Evolutionary conservation across 1,140 invertebrate genomes (phyloP).

Genomic region (Solenopsis invicta): DNA sequence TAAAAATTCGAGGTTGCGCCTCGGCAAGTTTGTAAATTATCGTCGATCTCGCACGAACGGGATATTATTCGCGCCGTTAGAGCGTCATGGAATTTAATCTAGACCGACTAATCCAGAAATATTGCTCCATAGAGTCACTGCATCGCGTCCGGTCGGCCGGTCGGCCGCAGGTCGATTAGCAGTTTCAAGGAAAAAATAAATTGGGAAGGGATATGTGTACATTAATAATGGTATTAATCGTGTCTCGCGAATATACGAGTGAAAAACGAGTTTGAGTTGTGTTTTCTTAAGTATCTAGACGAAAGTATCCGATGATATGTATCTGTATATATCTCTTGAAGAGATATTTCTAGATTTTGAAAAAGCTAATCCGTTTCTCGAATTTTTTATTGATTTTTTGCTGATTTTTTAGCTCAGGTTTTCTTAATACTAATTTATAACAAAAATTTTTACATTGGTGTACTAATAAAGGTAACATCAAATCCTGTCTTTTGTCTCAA

Average conservation of each 20-base stretch:
- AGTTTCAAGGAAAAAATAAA: conserved; percentile 18
- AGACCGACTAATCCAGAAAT: conserved; percentile 61
- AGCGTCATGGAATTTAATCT: conserved; percentile 62
- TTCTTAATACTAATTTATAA: background rate
- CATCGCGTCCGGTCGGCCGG: background rate
- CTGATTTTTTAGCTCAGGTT: background rate
- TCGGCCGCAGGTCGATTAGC: background rate
- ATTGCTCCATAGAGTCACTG: conserved; percentile 16
- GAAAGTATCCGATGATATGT: background rate
- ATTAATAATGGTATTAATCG: conserved; percentile 44
- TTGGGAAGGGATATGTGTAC: background rate
- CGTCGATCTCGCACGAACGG: conserved; percentile 33
- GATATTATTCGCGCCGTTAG: conserved; percentile 64
- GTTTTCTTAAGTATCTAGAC: conserved; percentile 5
- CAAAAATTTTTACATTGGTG: background rate
- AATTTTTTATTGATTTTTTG: background rate
- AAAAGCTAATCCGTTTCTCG: background rate
- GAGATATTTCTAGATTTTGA: conserved; percentile 20
- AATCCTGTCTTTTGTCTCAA: background rate
- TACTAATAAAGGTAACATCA: background rate
- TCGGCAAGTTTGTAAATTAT: conserved; percentile 56
- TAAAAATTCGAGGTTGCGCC: conserved; percentile 30
- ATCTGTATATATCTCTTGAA: background rate
- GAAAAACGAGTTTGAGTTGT: conserved; percentile 61
- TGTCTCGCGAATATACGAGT: conserved; percentile 59